These are phyloP conservation scores for Athetis lepigone DNA, from an alignment of 2,888 invertebrate genomes.

Conservation along the genomic window DNA sequence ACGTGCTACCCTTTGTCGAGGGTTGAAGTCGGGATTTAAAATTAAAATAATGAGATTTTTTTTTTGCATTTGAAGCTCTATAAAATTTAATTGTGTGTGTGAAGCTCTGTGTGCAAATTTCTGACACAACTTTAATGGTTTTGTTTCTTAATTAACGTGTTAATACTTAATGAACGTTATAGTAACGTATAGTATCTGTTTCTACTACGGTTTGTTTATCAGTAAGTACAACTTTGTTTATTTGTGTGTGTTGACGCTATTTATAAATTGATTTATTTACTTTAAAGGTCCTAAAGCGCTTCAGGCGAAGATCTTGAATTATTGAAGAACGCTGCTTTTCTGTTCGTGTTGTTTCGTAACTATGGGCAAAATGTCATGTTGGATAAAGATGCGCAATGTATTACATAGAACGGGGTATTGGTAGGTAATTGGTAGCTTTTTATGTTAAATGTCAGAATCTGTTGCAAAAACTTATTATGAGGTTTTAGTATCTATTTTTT, in stretches of 20 bases:
- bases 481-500: no score
- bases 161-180: not conserved
- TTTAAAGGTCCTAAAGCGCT: not conserved
- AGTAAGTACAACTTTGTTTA: slow-evolving; percentile 28
- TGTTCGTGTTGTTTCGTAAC: not conserved
- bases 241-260: not conserved
- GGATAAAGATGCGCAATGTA: no score
- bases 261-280: not conserved
- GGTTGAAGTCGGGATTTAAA: slow-evolving; percentile 9
- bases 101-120: not conserved
- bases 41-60: not conserved
- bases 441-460: no score
- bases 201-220: slow-evolving; percentile 26
- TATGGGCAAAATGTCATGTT: no score
- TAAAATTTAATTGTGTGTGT: not conserved
- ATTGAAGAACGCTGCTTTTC: not conserved
- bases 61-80: not conserved
- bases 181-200: not conserved
- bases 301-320: not conserved
- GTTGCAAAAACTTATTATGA: no score
- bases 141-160: not conserved
- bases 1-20: slow-evolving; percentile 48
- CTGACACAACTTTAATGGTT: no score
- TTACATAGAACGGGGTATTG: no score
- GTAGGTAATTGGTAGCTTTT: no score